These are phyloP conservation scores for Sthenelais limicola DNA, from an alignment of 2,888 invertebrate genomes.

Conservation along the genomic window DNA sequence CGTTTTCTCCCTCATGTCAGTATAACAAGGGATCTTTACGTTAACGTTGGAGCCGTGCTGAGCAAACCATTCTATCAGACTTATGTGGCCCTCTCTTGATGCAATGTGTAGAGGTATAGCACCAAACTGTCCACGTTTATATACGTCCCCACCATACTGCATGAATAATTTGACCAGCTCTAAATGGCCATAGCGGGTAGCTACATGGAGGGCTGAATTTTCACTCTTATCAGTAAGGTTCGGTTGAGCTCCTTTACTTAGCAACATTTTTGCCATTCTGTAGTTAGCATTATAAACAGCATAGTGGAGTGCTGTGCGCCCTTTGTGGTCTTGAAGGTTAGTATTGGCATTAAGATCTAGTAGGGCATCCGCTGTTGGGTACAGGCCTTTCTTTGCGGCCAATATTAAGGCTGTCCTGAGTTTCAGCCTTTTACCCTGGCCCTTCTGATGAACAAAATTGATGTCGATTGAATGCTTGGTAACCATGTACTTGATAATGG, in stretches of 20 bases:
- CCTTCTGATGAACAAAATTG: conserved; percentile 51
- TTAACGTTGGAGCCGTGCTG: conserved; percentile 50
- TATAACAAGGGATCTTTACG: conserved; percentile 54
- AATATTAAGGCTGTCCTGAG: conserved; percentile 46
- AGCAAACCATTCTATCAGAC: conserved; percentile 49
- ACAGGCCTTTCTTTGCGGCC: conserved; percentile 50
- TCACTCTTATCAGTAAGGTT: conserved; percentile 48
- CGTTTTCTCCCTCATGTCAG: conserved; percentile 50
- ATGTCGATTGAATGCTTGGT: conserved; percentile 50
- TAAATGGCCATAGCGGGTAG: conserved; percentile 54
- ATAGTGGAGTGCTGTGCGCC: conserved; percentile 53
- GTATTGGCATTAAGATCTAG: conserved; percentile 52
- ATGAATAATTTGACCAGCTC: conserved; percentile 52
- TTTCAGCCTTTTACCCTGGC: conserved; percentile 45
- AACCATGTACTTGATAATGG: conserved; percentile 51
- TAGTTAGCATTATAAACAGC: conserved; percentile 53
- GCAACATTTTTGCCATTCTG: conserved; percentile 52
- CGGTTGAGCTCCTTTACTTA: conserved; percentile 51
- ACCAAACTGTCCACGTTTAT: conserved; percentile 52
- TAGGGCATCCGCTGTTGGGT: conserved; percentile 52
- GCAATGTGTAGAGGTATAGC: conserved; percentile 56
- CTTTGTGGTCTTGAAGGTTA: conserved; percentile 53
- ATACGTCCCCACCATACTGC: conserved; percentile 52
- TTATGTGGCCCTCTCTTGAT: conserved; percentile 52
- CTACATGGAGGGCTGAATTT: conserved; percentile 54